Conservation (phyloP, 2,797 vertebrate species). For the Epinephelus malabaricus region DNA sequence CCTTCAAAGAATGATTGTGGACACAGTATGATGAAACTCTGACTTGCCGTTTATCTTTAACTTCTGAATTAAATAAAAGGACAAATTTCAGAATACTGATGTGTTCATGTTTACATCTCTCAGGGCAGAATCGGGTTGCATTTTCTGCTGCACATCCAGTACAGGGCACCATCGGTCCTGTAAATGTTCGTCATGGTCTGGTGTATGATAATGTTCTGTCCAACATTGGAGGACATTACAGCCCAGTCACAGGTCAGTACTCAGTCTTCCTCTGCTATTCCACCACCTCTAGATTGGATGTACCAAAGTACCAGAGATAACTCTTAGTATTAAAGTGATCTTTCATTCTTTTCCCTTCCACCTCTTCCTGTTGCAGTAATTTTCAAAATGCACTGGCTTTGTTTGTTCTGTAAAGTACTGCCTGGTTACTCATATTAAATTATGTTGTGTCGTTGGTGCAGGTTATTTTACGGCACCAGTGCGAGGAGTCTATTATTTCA, state of each 20-base stretch:
- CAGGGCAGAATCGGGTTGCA: constrained; percentile 30
- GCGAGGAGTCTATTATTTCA: constrained; percentile 42
- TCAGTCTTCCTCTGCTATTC: neutral
- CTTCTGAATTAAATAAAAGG: too few species aligned
- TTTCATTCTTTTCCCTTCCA: too few species aligned
- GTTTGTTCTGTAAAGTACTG: too few species aligned
- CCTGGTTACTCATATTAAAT: too few species aligned
- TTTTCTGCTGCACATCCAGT: constrained; percentile 30
- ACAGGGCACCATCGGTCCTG: neutral
- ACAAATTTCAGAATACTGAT: neutral
- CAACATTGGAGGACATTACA: constrained; percentile 56
- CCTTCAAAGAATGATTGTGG: too few species aligned
- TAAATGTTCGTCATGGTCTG: constrained; percentile 13
- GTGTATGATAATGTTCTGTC: constrained; percentile 36
- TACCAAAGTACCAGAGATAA: too few species aligned
- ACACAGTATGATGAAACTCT: too few species aligned
- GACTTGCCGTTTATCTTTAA: neutral
- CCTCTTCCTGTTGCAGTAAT: too few species aligned
- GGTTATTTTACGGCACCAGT: constrained; percentile 54
- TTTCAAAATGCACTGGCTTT: too few species aligned
- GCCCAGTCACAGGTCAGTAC: constrained; percentile 45
- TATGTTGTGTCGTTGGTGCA: neutral
- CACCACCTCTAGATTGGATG: too few species aligned
- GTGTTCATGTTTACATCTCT: neutral
- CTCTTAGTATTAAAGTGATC: too few species aligned